phyloP scores from a whole-genome alignment of 2,113 vertebrate species.

The Hassar affinis region DNA sequence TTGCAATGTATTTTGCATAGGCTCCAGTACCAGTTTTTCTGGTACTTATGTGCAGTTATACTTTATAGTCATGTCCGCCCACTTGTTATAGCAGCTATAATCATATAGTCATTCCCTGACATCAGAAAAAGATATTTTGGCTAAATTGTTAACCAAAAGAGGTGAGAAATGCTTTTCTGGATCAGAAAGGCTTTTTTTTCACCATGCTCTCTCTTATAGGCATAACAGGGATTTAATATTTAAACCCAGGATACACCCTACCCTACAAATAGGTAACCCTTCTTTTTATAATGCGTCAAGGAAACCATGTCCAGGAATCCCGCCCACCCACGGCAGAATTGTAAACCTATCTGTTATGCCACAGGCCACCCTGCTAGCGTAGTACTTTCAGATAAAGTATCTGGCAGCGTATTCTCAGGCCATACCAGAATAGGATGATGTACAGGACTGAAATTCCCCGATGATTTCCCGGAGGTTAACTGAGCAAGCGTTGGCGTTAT shows the following conservation, averaged over 20 bases:
- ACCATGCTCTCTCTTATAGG: background rate
- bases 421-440: slow-evolving; percentile 46
- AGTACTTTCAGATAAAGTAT: slow-evolving; percentile 47
- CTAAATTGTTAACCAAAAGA: background rate
- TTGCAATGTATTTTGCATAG: too few species aligned
- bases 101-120: background rate
- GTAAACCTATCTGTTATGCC: slow-evolving; percentile 41
- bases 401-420: slow-evolving; percentile 42
- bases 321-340: background rate
- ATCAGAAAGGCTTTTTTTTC: background rate
- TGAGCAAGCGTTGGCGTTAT: slow-evolving; percentile 20
- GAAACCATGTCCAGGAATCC: slow-evolving; percentile 22
- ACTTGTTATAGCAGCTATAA: background rate
- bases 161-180: background rate
- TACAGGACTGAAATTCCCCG: slow-evolving; percentile 30
- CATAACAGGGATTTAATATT: background rate
- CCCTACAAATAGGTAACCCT: slow-evolving; percentile 11
- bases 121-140: background rate
- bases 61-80: too few species aligned
- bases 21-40: too few species aligned
- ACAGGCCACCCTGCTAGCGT: slow-evolving; percentile 19
- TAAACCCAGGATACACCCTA: background rate
- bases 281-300: slow-evolving; percentile 6
- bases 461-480: slow-evolving; percentile 46
- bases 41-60: too few species aligned